Evolutionary conservation across 2,797 vertebrate genomes (phyloP).

Genomic region (Poecile montanus): DNA sequence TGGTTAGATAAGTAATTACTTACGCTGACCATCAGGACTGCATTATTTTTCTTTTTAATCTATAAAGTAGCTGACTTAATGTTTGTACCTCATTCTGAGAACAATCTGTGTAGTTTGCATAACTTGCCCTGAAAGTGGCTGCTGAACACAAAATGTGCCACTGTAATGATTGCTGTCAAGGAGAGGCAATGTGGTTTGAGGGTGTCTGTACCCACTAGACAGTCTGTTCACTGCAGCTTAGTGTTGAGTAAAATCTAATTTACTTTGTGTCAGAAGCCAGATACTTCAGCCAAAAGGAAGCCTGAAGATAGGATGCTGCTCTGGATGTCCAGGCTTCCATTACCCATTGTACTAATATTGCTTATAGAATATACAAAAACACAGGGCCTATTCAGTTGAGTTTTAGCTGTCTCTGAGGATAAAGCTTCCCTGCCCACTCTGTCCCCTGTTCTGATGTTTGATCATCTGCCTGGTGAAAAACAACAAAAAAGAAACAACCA

Average conservation of each 20-base stretch:
- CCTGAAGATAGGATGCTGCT: not conserved
- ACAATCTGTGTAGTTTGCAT: not conserved
- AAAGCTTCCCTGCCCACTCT: not conserved
- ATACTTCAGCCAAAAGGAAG: not conserved
- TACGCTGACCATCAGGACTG: not conserved
- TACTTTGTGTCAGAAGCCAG: not conserved
- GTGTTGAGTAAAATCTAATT: conserved; percentile 2
- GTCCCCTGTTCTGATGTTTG: not conserved
- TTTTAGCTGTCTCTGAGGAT: not conserved
- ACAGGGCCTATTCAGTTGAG: not conserved
- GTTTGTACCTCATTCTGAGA: not conserved
- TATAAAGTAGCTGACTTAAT: not conserved
- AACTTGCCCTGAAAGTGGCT: not conserved
- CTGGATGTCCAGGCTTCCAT: not conserved
- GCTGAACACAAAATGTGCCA: not conserved
- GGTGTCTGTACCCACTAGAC: not conserved
- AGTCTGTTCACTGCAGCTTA: not conserved
- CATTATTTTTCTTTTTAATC: not conserved
- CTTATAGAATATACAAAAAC: not conserved
- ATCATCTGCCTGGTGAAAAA: not conserved
- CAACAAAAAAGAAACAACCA: not conserved
- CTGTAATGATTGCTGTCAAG: not conserved
- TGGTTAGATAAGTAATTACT: not conserved
- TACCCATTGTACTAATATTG: not conserved
- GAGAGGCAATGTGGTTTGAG: not conserved